Percentiles rank a stretch among this genome's conserved stretches.
Evolutionary conservation across 2,797 vertebrate genomes (phyloP).

Genomic region (Spinus olivaceus): DNA sequence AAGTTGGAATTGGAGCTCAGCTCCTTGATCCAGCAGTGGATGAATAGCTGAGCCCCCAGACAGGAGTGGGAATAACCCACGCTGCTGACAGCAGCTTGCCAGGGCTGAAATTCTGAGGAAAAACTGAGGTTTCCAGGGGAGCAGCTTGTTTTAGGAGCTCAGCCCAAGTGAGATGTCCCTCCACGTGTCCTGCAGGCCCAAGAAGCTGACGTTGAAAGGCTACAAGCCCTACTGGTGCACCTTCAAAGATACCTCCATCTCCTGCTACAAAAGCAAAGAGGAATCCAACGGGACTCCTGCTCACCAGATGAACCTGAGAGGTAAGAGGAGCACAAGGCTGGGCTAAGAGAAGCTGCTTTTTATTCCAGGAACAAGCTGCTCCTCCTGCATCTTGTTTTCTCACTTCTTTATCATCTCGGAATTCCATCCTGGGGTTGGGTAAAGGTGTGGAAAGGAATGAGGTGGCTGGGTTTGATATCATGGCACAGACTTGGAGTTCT

Average conservation of each 20-base stretch:
- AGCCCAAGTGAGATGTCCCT: background rate
- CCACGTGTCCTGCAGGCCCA: constrained; percentile 81
- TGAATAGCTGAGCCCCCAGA: background rate
- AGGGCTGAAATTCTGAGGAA: background rate
- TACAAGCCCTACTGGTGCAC: constrained; percentile 99
- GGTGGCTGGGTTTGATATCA: background rate
- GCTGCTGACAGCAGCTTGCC: background rate
- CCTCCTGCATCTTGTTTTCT: background rate
- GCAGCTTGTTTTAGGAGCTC: background rate
- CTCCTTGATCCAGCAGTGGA: background rate
- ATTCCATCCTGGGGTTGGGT: background rate
- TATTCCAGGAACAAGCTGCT: background rate
- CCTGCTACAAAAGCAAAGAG: constrained; percentile 97
- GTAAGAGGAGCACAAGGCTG: constrained; percentile 53
- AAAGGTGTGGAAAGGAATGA: background rate
- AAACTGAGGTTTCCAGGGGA: background rate
- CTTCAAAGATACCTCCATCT: constrained; percentile 98
- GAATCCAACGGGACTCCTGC: constrained; percentile 92
- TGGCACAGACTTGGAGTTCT: background rate
- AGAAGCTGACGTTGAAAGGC: constrained; percentile 97
- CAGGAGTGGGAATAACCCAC: background rate
- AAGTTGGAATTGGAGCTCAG: background rate
- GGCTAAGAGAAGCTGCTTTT: background rate
- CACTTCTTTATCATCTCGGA: rapidly evolving
- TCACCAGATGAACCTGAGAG: constrained; percentile 97